Evolutionary conservation across 2,797 vertebrate genomes (phyloP).

Genomic region (Danio kyathit): DNA sequence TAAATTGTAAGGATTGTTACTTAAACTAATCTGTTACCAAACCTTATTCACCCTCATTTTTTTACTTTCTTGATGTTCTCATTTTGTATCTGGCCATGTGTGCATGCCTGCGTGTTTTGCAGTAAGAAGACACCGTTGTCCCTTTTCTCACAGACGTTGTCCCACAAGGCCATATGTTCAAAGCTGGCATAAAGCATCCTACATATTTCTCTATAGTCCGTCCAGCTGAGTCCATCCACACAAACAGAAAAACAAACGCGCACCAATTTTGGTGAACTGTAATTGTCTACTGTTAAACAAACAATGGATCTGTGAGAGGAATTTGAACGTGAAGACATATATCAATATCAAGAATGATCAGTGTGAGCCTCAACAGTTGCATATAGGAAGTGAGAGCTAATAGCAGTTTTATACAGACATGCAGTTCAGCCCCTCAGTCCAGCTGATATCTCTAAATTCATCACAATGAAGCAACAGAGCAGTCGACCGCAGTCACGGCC

Average conservation of each 20-base stretch:
- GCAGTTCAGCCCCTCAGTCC: conserved; percentile 32
- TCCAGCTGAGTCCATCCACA: conserved; percentile 12
- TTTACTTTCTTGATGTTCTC: background rate
- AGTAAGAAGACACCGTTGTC: conserved; percentile 61
- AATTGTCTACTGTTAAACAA: background rate
- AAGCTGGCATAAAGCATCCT: conserved; percentile 50
- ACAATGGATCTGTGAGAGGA: background rate
- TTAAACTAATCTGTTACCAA: too few relatives aligned
- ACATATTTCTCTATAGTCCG: conserved; percentile 37
- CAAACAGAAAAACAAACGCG: conserved; percentile 48
- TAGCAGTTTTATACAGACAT: conserved; percentile 17
- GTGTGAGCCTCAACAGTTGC: background rate
- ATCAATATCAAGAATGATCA: background rate
- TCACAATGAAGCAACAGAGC: conserved; percentile 31
- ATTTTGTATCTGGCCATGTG: conserved; percentile 26
- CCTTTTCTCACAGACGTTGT: conserved; percentile 59
- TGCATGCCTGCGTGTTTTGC: conserved; percentile 36
- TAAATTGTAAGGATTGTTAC: too few relatives aligned
- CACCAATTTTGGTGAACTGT: conserved; percentile 53
- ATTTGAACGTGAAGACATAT: background rate
- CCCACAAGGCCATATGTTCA: conserved; percentile 62
- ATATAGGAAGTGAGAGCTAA: conserved; percentile 17
- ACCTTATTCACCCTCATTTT: background rate
- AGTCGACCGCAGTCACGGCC: conserved; percentile 7
- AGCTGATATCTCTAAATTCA: conserved; percentile 46